Evolutionary conservation across 1,140 invertebrate species (phyloP), one percentile per base, ranked within the genome.

Genomic region (Sipha flava): DNA sequence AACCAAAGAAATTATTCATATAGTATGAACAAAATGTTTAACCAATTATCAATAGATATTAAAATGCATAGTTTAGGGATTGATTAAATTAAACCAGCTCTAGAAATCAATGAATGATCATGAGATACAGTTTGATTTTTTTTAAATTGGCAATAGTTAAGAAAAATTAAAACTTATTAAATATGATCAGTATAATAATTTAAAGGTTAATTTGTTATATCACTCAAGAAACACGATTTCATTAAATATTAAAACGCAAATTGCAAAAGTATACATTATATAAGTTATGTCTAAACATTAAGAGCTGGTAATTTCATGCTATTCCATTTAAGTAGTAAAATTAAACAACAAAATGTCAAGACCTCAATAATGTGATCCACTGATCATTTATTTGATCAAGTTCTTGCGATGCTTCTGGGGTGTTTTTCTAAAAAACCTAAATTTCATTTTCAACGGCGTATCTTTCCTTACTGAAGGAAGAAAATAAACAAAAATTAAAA

Each of bases 391-490:
- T 89, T 94, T 92, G 89, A 93, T 92, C 89, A 92, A 90, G 66
- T 81, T 81, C 82, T 82, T 82, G 87, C 90, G 90, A 86, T 90
- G 90, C 91, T 92, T 93, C 90, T 92, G 92, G 88, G 90, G 91
- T 87, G 92, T 90, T 90, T 93, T 93, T 90, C 93, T 94, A 93
- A 94, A 94, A 91, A 94, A 94, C 90, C 93, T 91, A 91, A 93
- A 94, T 89, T 93, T 91, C 88, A 94, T 91, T 89, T 92, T 91
- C 90, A 94, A 91, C 88, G 92, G 92, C 90, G 94, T 90, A 89
- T 94, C 92, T 94, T 94, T 94, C 90, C 93, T 92, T 92, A 94
- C 93, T 94, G 92, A 88, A 90, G 89, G 83, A 29, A 81, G 34
- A 81, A 80, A 83, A 80, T 62, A 21, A 68, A 57, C 45, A 49